phyloP scores from a whole-genome alignment of 2,888 invertebrate genomes.

The Hirtodrosophila alboralis region DNA sequence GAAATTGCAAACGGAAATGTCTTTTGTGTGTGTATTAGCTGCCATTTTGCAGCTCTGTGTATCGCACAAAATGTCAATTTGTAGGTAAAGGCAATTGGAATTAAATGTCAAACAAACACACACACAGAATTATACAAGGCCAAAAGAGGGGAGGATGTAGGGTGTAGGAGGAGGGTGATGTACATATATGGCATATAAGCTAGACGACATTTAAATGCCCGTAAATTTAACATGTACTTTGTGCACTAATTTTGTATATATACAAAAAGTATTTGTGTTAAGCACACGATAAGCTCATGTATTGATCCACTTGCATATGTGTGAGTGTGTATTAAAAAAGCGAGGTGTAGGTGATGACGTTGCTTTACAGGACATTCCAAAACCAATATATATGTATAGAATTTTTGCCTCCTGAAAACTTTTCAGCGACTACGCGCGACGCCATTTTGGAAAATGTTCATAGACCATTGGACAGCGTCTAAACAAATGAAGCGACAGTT shows the following conservation, averaged over 20 bases:
- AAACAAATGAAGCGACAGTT: slow-evolving; percentile 62
- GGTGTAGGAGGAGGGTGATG: neutral
- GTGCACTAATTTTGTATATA: too few relatives aligned
- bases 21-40: slow-evolving; percentile 30
- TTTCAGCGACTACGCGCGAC: slow-evolving; percentile 45
- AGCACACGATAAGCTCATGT: slow-evolving; percentile 72
- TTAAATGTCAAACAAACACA: slow-evolving; percentile 70
- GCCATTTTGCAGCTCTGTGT: slow-evolving; percentile 42
- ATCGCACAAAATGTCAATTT: slow-evolving; percentile 73
- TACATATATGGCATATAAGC: too few relatives aligned
- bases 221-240: slow-evolving; percentile 66
- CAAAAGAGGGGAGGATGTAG: neutral
- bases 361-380: slow-evolving; percentile 29
- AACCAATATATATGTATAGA: too few relatives aligned
- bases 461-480: slow-evolving; percentile 75
- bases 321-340: slow-evolving; percentile 10
- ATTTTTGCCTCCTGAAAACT: slow-evolving; percentile 57
- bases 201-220: slow-evolving; percentile 65
- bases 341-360: neutral
- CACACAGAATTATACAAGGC: neutral
- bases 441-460: slow-evolving; percentile 73
- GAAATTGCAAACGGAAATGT: slow-evolving; percentile 45
- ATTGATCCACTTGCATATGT: slow-evolving; percentile 67
- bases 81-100: slow-evolving; percentile 75
- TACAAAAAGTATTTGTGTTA: slow-evolving; percentile 76